These are phyloP conservation scores for Formicarius rufipectus DNA, from an alignment of 2,113 vertebrate genomes.

Conservation along the genomic window DNA sequence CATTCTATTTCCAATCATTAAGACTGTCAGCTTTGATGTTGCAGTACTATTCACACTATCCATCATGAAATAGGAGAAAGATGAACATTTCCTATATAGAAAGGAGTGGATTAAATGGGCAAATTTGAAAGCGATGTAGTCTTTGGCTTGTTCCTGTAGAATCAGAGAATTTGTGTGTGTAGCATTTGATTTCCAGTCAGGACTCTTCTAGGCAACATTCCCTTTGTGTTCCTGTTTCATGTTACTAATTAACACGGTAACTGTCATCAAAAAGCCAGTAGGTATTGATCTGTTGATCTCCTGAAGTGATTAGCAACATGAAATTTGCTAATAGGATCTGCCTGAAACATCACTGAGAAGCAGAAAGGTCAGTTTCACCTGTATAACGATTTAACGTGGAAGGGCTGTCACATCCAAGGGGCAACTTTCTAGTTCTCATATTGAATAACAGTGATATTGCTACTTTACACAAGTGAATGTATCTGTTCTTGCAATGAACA, in stretches of 20 bases:
- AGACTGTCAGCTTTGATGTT: not conserved
- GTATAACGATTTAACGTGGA: not conserved
- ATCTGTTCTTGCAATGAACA: not conserved
- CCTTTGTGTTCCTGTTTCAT: not conserved
- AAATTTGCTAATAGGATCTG: slow-evolving; percentile 5
- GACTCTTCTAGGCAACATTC: not conserved
- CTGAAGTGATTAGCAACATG: not conserved
- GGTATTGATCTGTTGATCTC: slow-evolving; percentile 27
- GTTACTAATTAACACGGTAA: not conserved
- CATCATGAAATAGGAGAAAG: not conserved
- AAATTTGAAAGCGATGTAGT: not conserved
- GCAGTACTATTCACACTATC: not conserved
- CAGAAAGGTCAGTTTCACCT: not conserved
- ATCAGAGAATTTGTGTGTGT: not conserved
- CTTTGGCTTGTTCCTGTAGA: not conserved
- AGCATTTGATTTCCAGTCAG: not conserved
- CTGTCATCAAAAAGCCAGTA: slow-evolving; percentile 20
- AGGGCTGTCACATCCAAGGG: not conserved
- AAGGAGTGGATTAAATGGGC: not conserved
- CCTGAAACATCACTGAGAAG: not conserved
- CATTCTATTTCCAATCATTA: not conserved
- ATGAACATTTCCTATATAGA: not conserved
- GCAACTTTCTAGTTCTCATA: not conserved
- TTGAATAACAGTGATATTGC: not conserved
- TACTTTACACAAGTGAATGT: not conserved